Conservation (phyloP, 2,888 invertebrate genomes). For the Myopa testacea region DNA sequence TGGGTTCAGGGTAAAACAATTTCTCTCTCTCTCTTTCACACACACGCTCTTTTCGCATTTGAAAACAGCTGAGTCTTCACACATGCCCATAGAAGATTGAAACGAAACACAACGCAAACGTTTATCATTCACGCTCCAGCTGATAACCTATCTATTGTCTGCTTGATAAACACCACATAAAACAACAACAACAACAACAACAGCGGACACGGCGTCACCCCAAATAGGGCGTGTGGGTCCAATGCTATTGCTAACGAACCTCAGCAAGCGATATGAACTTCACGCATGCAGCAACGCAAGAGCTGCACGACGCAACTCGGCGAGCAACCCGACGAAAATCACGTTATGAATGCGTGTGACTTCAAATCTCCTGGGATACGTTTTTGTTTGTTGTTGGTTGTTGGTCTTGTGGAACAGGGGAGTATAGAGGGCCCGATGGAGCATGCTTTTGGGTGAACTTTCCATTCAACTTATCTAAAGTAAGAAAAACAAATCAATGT, state of each 20-base stretch:
- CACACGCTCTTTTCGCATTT: background rate
- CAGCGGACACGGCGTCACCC: background rate
- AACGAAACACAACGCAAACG: constrained; percentile 23
- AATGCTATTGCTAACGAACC: background rate
- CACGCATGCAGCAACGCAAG: background rate
- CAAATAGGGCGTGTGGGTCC: background rate
- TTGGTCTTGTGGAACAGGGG: no score
- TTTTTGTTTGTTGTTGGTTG: background rate
- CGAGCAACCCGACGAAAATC: background rate
- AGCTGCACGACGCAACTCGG: background rate
- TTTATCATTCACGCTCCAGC: constrained; percentile 49
- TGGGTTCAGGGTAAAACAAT: no score
- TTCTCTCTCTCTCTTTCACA: no score
- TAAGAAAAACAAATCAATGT: no score
- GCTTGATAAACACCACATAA: constrained; percentile 19
- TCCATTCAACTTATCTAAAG: no score
- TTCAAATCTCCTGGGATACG: background rate
- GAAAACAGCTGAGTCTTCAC: constrained; percentile 1
- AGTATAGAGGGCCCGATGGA: background rate
- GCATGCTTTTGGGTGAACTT: no score
- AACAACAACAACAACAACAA: background rate
- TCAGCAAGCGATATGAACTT: background rate
- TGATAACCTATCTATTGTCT: constrained; percentile 43
- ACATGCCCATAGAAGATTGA: background rate
- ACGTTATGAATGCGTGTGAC: constrained; percentile 11